Conservation (phyloP, 2,888 invertebrate genomes). For the Phlogophora meticulosa region DNA sequence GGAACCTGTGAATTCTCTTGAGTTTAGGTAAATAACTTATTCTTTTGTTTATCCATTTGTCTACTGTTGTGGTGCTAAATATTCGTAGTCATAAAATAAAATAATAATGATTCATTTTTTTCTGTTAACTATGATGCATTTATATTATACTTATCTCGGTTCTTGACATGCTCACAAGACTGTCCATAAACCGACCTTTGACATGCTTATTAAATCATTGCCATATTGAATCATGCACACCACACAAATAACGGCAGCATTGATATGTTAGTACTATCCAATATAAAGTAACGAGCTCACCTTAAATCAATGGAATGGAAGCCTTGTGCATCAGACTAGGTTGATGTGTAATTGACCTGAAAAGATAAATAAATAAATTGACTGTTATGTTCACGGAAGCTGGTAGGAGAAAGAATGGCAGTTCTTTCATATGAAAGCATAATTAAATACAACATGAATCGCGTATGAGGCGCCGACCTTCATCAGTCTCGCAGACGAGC, state of each 20-base stretch:
- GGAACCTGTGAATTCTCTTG: background rate
- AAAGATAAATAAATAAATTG: conserved; percentile 69
- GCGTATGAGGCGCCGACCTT: conserved; percentile 43
- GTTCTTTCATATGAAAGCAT: conserved; percentile 32
- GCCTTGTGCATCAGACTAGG: conserved; percentile 71
- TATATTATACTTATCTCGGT: background rate
- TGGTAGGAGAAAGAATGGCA: conserved; percentile 18
- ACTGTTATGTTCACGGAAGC: conserved; percentile 32
- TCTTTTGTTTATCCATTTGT: conserved; percentile 20
- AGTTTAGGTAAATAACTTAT: conserved; percentile 8
- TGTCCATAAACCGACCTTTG: conserved; percentile 19
- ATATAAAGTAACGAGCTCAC: conserved; percentile 65
- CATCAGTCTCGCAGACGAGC: conserved; percentile 45
- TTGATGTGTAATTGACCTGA: conserved; percentile 83
- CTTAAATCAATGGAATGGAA: conserved; percentile 71
- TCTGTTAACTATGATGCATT: conserved; percentile 4
- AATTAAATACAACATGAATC: conserved; percentile 51
- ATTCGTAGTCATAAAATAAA: conserved; percentile 9
- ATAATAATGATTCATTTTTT: conserved; percentile 28
- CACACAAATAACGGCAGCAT: conserved; percentile 13
- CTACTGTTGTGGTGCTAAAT: background rate
- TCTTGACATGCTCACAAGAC: background rate
- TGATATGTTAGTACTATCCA: conserved; percentile 31
- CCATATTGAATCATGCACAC: conserved; percentile 11
- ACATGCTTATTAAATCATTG: conserved; percentile 27